These are phyloP conservation scores for Mastacembelus armatus DNA, from an alignment of 2,797 vertebrate genomes.

Conservation along the genomic window DNA sequence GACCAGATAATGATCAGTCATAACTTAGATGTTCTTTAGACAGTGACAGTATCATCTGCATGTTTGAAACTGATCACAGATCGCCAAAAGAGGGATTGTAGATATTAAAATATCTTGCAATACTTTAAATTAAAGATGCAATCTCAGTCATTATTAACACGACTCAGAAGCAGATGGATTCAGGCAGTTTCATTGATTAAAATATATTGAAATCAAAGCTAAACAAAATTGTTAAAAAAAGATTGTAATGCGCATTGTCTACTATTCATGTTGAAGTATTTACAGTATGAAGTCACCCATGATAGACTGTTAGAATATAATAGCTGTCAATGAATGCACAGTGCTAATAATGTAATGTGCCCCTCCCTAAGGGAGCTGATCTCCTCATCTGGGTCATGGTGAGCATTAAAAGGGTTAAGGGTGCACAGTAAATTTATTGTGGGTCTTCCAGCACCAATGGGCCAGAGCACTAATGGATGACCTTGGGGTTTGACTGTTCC, in stretches of 20 bases:
- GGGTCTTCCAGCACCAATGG: slow-evolving; percentile 87
- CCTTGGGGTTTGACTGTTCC: slow-evolving; percentile 95
- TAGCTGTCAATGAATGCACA: slow-evolving; percentile 82
- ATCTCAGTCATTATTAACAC: slow-evolving; percentile 73
- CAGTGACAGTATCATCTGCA: slow-evolving; percentile 67
- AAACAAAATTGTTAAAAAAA: slow-evolving; percentile 49
- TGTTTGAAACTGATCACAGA: slow-evolving; percentile 74
- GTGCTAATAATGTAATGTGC: slow-evolving; percentile 87
- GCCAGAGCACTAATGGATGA: slow-evolving; percentile 99
- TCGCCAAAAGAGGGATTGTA: slow-evolving; percentile 59
- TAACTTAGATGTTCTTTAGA: slow-evolving; percentile 73
- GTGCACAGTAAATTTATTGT: slow-evolving; percentile 96
- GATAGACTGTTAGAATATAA: slow-evolving; percentile 73
- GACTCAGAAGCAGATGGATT: slow-evolving; percentile 49
- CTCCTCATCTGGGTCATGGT: slow-evolving; percentile 88
- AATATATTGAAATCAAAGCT: slow-evolving; percentile 42
- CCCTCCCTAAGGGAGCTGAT: slow-evolving; percentile 81
- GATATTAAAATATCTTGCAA: slow-evolving; percentile 75
- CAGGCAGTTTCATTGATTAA: slow-evolving; percentile 50
- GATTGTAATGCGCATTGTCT: slow-evolving; percentile 35
- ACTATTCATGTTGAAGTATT: slow-evolving; percentile 71
- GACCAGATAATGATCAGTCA: slow-evolving; percentile 79
- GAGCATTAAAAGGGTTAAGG: slow-evolving; percentile 98
- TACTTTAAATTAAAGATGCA: slow-evolving; percentile 82
- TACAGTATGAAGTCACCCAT: slow-evolving; percentile 78